phyloP scores from a whole-genome alignment of 2,113 vertebrate species.

The Merops nubicus region DNA sequence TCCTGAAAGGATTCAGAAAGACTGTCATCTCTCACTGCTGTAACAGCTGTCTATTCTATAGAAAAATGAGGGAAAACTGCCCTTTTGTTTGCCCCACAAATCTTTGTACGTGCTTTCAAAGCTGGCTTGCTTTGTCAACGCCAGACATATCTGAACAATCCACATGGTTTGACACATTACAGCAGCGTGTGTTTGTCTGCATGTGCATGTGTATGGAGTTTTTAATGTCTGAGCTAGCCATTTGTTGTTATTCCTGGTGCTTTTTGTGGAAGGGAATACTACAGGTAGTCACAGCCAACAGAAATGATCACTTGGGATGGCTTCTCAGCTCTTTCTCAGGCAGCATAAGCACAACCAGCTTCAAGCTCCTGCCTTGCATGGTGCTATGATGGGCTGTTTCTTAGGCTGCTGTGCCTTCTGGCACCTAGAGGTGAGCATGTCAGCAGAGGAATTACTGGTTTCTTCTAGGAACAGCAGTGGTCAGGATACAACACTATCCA shows the following conservation, averaged over 20 bases:
- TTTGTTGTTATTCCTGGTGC: background rate
- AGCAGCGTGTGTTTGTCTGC: background rate
- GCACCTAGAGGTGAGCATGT: background rate
- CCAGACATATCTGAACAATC: background rate
- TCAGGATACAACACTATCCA: background rate
- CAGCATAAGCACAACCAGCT: background rate
- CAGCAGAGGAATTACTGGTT: background rate
- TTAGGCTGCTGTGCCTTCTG: background rate
- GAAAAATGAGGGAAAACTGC: background rate
- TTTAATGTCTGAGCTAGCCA: background rate
- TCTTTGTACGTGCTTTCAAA: background rate
- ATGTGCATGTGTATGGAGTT: fast-evolving
- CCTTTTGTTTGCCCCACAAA: background rate
- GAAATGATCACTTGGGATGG: background rate
- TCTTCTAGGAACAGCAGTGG: fast-evolving
- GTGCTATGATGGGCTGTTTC: background rate
- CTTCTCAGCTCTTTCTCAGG: background rate
- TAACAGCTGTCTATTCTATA: background rate
- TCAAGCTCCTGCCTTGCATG: background rate
- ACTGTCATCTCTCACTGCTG: background rate
- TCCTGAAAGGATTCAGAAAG: background rate
- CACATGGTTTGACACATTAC: background rate
- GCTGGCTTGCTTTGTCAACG: background rate
- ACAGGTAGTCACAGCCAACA: background rate
- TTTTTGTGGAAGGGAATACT: background rate